phyloP scores from a whole-genome alignment of 2,113 vertebrate genomes.

The Sialia sialis region DNA sequence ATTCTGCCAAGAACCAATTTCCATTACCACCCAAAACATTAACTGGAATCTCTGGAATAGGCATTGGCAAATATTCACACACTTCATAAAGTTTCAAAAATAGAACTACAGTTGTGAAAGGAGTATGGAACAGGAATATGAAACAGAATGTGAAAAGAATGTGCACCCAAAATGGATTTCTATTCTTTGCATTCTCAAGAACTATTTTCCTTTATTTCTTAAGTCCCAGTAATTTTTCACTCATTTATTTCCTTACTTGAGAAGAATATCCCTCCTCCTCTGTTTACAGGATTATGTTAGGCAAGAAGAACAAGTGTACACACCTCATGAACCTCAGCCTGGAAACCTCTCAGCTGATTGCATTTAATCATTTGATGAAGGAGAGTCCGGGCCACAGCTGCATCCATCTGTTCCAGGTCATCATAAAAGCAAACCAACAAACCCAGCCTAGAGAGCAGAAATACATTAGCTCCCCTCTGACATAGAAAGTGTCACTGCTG shows the following conservation, averaged over 20 bases:
- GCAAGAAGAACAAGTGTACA: neutral
- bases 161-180: neutral
- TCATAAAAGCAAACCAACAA: constrained; percentile 81
- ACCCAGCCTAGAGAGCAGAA: constrained; percentile 68
- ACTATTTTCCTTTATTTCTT: neutral
- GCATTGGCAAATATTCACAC: neutral
- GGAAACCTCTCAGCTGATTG: constrained; percentile 72
- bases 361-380: constrained; percentile 85
- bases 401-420: constrained; percentile 69
- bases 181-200: neutral
- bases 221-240: neutral
- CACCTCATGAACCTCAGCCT: constrained; percentile 75
- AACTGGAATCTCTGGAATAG: neutral
- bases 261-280: neutral
- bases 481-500: neutral
- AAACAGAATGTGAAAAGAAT: neutral
- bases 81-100: neutral
- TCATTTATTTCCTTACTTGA: neutral
- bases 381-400: constrained; percentile 68
- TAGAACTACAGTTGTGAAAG: neutral
- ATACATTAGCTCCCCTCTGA: neutral
- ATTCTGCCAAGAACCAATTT: neutral
- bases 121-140: neutral
- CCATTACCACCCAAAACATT: neutral
- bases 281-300: neutral